Conservation (phyloP, 2,797 vertebrate genomes). For the Falco biarmicus region DNA sequence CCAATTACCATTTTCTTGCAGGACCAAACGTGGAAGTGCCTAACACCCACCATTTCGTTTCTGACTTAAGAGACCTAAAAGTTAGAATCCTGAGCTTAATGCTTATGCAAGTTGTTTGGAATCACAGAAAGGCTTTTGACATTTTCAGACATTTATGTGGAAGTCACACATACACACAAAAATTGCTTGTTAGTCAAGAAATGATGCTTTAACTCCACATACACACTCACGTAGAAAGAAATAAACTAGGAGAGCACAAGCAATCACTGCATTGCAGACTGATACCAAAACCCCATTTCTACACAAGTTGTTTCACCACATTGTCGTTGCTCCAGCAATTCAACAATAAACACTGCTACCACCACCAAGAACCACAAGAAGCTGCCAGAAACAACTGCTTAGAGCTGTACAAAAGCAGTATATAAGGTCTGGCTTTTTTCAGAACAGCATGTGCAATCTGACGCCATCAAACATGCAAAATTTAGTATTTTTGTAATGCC, state of each 20-base stretch:
- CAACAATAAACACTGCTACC: neutral
- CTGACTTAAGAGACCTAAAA: neutral
- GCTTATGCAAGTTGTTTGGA: neutral
- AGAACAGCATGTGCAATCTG: neutral
- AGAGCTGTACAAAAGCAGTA: neutral
- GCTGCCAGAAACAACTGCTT: neutral
- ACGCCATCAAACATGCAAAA: fast-evolving
- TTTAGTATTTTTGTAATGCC: neutral
- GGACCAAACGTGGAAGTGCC: neutral
- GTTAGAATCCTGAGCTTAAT: neutral
- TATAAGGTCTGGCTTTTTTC: neutral
- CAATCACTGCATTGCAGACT: neutral
- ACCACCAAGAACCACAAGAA: neutral
- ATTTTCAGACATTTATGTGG: neutral
- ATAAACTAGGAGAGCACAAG: neutral
- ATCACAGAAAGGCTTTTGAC: neutral
- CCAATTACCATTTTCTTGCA: neutral
- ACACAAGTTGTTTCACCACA: neutral
- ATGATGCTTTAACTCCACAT: neutral
- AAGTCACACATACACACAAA: neutral
- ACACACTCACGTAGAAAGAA: neutral
- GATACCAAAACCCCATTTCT: neutral
- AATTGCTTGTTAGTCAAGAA: neutral
- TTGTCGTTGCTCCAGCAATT: neutral
- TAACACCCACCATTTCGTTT: neutral